Percentiles rank a stretch among this genome's conserved stretches.
phyloP scores from a whole-genome alignment of 2,888 invertebrate species.

The Norana najaformis region DNA sequence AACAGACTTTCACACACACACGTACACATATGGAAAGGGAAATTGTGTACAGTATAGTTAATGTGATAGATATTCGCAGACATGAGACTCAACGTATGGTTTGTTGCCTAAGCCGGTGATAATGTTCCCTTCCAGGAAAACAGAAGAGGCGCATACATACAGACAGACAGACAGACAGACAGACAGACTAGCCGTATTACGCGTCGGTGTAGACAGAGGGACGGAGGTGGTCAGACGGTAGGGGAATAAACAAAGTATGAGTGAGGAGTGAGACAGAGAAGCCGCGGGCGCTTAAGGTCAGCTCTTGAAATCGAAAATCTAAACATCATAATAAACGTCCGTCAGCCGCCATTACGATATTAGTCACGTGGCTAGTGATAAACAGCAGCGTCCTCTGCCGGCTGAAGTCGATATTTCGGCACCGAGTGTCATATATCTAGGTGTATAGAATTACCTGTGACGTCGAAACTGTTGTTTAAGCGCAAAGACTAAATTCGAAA shows the following conservation, averaged over 20 bases:
- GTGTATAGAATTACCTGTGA: not conserved
- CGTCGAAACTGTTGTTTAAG: not conserved
- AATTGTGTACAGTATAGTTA: too few species aligned
- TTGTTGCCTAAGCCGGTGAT: not conserved
- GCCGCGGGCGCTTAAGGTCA: not conserved
- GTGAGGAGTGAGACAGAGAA: not conserved
- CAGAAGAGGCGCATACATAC: too few species aligned
- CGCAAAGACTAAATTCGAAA: not conserved
- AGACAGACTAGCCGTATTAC: too few species aligned
- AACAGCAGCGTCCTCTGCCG: not conserved
- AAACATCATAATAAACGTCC: not conserved
- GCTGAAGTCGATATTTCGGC: not conserved
- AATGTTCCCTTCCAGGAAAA: not conserved
- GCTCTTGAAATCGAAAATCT: not conserved
- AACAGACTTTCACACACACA: not conserved
- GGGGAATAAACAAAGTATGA: not conserved
- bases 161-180: not conserved
- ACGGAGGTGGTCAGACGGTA: not conserved
- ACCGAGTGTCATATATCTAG: not conserved
- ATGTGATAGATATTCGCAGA: too few species aligned
- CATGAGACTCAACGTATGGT: not conserved
- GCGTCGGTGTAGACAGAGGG: too few species aligned
- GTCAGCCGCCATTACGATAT: constrained; percentile 5
- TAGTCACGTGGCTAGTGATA: not conserved
- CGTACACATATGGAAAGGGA: not conserved